phyloP scores from a whole-genome alignment of 2,797 vertebrate species.

The Crax fasciolata region DNA sequence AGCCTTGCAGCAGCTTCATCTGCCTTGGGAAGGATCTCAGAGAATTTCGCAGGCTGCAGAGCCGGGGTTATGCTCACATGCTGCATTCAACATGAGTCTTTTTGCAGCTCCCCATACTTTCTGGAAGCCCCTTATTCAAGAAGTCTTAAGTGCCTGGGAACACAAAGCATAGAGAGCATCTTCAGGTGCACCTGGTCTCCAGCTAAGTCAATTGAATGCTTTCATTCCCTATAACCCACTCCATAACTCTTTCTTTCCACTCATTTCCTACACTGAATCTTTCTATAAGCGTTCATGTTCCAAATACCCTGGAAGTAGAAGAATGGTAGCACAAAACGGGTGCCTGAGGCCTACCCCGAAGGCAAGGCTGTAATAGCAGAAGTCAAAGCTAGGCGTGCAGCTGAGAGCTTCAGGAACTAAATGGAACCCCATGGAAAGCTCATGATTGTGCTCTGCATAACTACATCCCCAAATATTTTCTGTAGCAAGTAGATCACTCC shows the following conservation, averaged over 20 bases:
- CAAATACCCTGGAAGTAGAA: not conserved
- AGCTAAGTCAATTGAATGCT: not conserved
- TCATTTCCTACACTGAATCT: not conserved
- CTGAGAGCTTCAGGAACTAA: not conserved
- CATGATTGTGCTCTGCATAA: not conserved
- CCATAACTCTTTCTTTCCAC: not conserved
- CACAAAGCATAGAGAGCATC: not conserved
- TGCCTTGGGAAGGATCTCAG: not conserved
- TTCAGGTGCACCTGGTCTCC: not conserved
- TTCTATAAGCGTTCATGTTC: not conserved
- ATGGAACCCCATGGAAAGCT: not conserved
- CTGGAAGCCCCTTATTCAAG: not conserved
- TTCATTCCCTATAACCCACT: not conserved
- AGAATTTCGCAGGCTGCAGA: not conserved
- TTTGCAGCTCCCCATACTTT: not conserved
- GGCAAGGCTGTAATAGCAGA: not conserved
- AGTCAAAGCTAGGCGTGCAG: not conserved
- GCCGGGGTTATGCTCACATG: not conserved
- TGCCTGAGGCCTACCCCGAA: not conserved
- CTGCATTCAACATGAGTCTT: not conserved
- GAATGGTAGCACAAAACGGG: accelerated
- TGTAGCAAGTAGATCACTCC: not conserved
- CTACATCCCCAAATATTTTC: not conserved
- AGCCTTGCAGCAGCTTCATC: not conserved
- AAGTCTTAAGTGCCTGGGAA: not conserved